Evolutionary conservation across 2,888 invertebrate genomes (phyloP).

Genomic region (Lithodes maja): DNA sequence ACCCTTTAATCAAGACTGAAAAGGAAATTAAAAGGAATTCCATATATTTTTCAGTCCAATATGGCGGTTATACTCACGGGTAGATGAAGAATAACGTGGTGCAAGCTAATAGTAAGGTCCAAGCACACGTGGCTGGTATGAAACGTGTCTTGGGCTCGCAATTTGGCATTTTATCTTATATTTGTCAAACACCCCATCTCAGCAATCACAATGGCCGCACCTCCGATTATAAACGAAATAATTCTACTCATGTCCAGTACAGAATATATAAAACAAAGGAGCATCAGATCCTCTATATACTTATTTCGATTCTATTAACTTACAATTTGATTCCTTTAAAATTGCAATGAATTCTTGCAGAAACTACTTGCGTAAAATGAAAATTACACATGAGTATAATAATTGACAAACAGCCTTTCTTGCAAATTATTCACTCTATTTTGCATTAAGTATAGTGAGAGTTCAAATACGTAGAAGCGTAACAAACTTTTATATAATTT

Average conservation of each 20-base stretch:
- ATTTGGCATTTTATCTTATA: conserved; percentile 84
- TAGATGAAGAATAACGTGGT: conserved; percentile 97
- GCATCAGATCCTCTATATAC: neutral
- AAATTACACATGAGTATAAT: conserved; percentile 23
- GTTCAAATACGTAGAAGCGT: too few species aligned
- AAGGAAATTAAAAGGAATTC: too few species aligned
- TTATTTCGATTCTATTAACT: neutral
- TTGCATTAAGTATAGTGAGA: neutral
- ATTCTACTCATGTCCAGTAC: neutral
- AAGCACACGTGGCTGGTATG: conserved; percentile 98
- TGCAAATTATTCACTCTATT: neutral
- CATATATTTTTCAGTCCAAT: neutral
- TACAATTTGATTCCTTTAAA: neutral
- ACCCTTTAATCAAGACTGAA: conserved; percentile 12
- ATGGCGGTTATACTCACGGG: conserved; percentile 85
- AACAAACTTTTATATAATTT: too few species aligned
- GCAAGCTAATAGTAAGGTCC: conserved; percentile 94
- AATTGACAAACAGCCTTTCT: conserved; percentile 59
- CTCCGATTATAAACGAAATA: conserved; percentile 32
- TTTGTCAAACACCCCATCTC: conserved; percentile 65
- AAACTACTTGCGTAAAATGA: conserved; percentile 22
- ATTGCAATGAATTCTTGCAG: neutral
- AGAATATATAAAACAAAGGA: conserved; percentile 8
- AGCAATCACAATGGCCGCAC: conserved; percentile 69
- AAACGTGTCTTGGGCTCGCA: conserved; percentile 97